These are phyloP conservation scores for Adrianichthys oophorus DNA, from an alignment of 2,797 vertebrate species.

Conservation along the genomic window DNA sequence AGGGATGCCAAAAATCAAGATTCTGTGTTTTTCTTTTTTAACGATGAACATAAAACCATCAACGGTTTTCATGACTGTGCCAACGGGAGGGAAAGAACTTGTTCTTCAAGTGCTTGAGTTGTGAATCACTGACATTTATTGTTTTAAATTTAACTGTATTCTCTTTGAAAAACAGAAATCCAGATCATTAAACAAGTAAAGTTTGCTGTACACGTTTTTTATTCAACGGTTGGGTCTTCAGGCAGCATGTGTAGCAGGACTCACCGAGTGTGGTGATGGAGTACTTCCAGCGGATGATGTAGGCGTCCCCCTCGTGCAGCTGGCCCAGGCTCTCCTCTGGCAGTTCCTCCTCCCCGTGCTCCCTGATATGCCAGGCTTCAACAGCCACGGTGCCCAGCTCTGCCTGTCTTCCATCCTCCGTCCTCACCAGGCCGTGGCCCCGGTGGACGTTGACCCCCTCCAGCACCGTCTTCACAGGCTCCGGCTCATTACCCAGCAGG, in stretches of 20 bases:
- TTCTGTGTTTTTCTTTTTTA: no score
- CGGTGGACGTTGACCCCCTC: conserved; percentile 81
- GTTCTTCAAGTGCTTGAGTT: no score
- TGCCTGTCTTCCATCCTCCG: conserved; percentile 75
- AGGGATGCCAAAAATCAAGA: no score
- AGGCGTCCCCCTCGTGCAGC: conserved; percentile 79
- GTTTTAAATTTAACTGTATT: no score
- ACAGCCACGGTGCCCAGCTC: conserved; percentile 75
- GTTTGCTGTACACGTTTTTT: background rate
- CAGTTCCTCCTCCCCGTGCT: conserved; percentile 79
- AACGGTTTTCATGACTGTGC: no score
- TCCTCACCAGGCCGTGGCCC: conserved; percentile 75
- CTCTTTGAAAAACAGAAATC: no score
- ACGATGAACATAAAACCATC: no score
- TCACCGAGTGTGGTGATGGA: conserved; percentile 80
- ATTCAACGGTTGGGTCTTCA: background rate
- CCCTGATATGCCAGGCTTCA: conserved; percentile 81
- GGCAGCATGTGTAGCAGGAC: conserved; percentile 20
- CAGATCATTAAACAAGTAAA: no score
- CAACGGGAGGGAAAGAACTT: no score
- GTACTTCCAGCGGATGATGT: conserved; percentile 84
- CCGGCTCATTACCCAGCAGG: conserved; percentile 64
- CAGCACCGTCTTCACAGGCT: conserved; percentile 59
- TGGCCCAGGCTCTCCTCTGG: conserved; percentile 75
- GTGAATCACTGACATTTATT: no score